These are phyloP conservation scores for Agrenia bidenticulata DNA, from an alignment of 2,888 invertebrate species.

Conservation along the genomic window DNA sequence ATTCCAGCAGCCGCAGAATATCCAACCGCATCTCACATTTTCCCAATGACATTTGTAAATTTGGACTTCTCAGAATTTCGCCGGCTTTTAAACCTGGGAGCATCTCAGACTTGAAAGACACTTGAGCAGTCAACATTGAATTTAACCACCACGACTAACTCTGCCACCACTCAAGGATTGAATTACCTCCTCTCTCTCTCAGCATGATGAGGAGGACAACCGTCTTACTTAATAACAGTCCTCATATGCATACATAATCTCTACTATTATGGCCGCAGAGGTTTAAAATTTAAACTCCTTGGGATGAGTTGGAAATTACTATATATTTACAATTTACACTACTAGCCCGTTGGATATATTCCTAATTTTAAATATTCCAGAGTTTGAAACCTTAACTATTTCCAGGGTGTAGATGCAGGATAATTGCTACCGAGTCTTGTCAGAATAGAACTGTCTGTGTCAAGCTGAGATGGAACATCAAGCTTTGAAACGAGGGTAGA, in stretches of 20 bases:
- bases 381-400: too few relatives aligned
- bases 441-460: neutral
- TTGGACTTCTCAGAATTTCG: neutral
- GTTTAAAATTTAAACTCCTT: too few relatives aligned
- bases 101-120: neutral
- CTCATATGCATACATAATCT: too few relatives aligned
- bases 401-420: neutral
- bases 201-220: neutral
- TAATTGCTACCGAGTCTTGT: conserved; percentile 3
- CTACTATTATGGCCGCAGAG: too few relatives aligned
- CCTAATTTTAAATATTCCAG: too few relatives aligned
- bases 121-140: neutral
- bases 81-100: neutral
- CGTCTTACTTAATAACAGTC: too few relatives aligned
- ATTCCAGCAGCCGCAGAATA: conserved; percentile 32
- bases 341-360: too few relatives aligned
- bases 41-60: conserved; percentile 16
- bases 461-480: neutral
- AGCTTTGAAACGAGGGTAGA: too few relatives aligned
- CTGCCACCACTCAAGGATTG: conserved; percentile 45
- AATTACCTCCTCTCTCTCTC: conserved; percentile 35
- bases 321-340: too few relatives aligned
- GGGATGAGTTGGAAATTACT: too few relatives aligned
- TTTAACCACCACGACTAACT: conserved; percentile 14
- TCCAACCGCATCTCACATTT: too few relatives aligned